These are phyloP conservation scores for Trichogramma dendrolimi DNA, from an alignment of 2,888 invertebrate species.

Conservation along the genomic window DNA sequence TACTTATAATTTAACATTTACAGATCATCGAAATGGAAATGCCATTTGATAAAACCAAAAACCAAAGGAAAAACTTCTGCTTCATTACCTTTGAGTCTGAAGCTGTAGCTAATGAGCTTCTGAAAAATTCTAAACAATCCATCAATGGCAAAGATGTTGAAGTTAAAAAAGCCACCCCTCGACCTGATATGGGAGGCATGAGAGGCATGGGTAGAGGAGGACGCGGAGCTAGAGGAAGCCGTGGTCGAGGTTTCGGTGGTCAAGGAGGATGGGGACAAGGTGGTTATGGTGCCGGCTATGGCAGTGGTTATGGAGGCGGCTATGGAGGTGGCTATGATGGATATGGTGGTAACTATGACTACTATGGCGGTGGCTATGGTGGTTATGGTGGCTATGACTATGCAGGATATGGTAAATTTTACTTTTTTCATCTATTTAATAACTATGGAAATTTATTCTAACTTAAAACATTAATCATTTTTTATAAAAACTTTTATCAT, in stretches of 20 bases:
- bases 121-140: slow-evolving; percentile 88
- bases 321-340: slow-evolving; percentile 72
- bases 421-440: slow-evolving; percentile 18
- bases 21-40: slow-evolving; percentile 93
- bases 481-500: too few relatives aligned
- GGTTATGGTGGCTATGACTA: slow-evolving; percentile 78
- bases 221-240: slow-evolving; percentile 65
- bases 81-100: slow-evolving; percentile 97
- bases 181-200: slow-evolving; percentile 70
- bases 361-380: slow-evolving; percentile 65
- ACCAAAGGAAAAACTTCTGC: slow-evolving; percentile 94
- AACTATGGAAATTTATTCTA: too few relatives aligned
- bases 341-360: slow-evolving; percentile 70
- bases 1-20: slow-evolving; percentile 36
- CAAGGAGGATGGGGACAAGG: slow-evolving; percentile 59
- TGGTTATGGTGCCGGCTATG: slow-evolving; percentile 64
- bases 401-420: slow-evolving; percentile 71
- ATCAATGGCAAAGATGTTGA: slow-evolving; percentile 93
- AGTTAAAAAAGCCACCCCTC: slow-evolving; percentile 91
- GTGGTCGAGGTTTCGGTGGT: slow-evolving; percentile 51
- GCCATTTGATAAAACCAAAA: slow-evolving; percentile 96
- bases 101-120: slow-evolving; percentile 84
- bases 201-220: slow-evolving; percentile 65
- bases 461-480: too few relatives aligned
- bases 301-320: slow-evolving; percentile 59